Percentiles rank a stretch among this genome's conserved stretches.
phyloP scores from a whole-genome alignment of 2,113 vertebrate species.

The chimpanzee (Pan troglodytes) region DNA sequence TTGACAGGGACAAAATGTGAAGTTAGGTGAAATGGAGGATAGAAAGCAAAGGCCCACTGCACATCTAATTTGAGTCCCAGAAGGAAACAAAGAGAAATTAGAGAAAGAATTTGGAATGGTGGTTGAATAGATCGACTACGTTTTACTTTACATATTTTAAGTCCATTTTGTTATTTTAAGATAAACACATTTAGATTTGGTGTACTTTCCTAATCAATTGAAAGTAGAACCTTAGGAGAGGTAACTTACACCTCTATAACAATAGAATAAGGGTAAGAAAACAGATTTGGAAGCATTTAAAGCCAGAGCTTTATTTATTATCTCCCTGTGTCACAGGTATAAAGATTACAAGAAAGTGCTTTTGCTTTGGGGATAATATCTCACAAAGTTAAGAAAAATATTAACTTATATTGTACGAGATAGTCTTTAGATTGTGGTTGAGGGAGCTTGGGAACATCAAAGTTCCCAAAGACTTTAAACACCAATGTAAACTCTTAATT shows the following conservation, averaged over 20 bases:
- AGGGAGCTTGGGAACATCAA: background rate
- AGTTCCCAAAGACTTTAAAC: background rate
- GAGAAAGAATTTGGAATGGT: background rate
- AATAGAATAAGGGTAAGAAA: background rate
- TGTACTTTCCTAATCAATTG: background rate
- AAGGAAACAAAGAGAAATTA: background rate
- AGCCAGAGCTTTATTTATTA: background rate
- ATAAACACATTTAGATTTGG: background rate
- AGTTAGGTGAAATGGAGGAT: background rate
- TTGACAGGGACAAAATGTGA: background rate
- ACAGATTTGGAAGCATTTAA: background rate
- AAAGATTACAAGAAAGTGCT: background rate
- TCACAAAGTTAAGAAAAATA: background rate
- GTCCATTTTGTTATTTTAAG: background rate
- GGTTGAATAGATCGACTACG: background rate
- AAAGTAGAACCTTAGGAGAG: background rate
- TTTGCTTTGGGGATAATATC: background rate
- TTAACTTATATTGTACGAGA: background rate
- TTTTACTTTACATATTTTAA: background rate
- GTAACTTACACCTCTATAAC: background rate
- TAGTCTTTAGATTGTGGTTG: background rate
- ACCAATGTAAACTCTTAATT: background rate
- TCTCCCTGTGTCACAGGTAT: accelerated
- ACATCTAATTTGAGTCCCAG: background rate
- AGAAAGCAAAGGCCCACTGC: background rate